These are phyloP conservation scores for Bombus superbus DNA, from an alignment of 1,140 invertebrate species.

Conservation along the genomic window DNA sequence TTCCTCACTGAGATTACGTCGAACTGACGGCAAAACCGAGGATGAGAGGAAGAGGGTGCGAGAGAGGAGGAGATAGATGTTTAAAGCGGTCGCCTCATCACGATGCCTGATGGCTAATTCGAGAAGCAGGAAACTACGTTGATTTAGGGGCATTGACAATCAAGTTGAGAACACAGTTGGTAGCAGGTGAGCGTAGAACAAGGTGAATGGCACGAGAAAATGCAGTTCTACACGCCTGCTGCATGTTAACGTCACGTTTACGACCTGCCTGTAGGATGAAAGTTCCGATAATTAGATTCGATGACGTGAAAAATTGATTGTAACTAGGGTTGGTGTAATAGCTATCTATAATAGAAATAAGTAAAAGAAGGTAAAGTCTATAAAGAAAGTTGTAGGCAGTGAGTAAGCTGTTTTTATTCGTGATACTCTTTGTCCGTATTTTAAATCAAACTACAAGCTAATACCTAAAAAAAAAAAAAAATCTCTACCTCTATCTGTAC, in stretches of 20 bases:
- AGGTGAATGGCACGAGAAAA: slow-evolving; percentile 37
- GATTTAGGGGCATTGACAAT: slow-evolving; percentile 63
- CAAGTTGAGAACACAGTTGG: slow-evolving; percentile 56
- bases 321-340: too few relatives aligned
- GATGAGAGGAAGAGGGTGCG: too few relatives aligned
- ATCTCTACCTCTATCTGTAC: too few relatives aligned
- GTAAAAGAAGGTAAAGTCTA: too few relatives aligned
- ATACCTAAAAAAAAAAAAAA: too few relatives aligned
- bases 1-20: not conserved
- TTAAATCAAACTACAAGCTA: too few relatives aligned
- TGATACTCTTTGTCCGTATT: too few relatives aligned
- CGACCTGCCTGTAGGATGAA: not conserved
- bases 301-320: not conserved
- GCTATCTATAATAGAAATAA: too few relatives aligned
- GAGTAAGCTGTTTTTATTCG: too few relatives aligned
- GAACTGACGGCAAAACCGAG: slow-evolving; percentile 10
- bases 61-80: not conserved
- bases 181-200: slow-evolving; percentile 43
- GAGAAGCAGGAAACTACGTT: slow-evolving; percentile 50
- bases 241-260: slow-evolving; percentile 21
- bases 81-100: not conserved
- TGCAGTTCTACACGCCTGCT: not conserved
- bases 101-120: slow-evolving; percentile 38
- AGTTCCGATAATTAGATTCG: slow-evolving; percentile 16
- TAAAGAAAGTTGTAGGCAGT: too few relatives aligned